Evolutionary conservation across 2,113 vertebrate genomes (phyloP).

Genomic region (Gavialis gangeticus): DNA sequence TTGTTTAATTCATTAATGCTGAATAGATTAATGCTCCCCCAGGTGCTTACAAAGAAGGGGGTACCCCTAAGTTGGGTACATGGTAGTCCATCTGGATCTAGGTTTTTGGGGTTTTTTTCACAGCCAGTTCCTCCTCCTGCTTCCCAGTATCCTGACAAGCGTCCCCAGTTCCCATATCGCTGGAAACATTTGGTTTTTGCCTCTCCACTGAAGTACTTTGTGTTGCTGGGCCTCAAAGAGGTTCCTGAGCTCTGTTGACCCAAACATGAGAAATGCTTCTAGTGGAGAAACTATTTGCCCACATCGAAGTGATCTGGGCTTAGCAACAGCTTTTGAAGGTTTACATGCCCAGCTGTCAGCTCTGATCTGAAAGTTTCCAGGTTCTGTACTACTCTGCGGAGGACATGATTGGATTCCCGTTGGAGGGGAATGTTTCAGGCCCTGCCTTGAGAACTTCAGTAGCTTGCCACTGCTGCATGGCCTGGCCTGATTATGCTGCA

Average conservation of each 20-base stretch:
- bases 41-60: neutral
- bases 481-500: neutral
- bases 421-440: neutral
- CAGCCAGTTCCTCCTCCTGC: neutral
- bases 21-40: neutral
- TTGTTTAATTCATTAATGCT: neutral
- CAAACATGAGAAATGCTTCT: neutral
- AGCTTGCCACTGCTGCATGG: neutral
- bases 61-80: neutral
- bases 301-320: neutral
- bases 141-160: neutral
- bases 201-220: neutral
- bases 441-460: neutral
- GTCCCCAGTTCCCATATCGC: neutral
- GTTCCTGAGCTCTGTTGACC: neutral
- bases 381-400: neutral
- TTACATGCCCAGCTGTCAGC: neutral
- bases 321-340: neutral
- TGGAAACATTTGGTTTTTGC: neutral
- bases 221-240: neutral
- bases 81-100: neutral
- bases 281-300: neutral
- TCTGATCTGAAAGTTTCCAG: neutral
- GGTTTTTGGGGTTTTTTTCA: neutral
- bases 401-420: neutral